Conservation (phyloP, 2,797 vertebrate genomes). For the Argentina silus region DNA sequence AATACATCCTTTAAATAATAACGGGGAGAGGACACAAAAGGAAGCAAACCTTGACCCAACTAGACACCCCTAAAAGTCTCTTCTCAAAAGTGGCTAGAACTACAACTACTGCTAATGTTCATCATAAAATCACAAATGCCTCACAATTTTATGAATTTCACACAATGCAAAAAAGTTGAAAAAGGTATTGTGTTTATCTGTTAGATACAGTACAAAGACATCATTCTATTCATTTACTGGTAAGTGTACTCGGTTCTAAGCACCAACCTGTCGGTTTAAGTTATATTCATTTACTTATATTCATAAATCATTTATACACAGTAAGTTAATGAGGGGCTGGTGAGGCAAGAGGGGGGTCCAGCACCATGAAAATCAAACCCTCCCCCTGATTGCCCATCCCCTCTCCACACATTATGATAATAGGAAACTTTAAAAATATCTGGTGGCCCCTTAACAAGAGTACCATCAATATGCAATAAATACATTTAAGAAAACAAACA, state of each 20-base stretch:
- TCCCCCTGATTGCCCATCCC: conserved; percentile 70
- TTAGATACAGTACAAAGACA: conserved; percentile 83
- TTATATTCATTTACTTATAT: conserved; percentile 64
- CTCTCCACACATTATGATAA: conserved; percentile 66
- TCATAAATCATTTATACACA: conserved; percentile 70
- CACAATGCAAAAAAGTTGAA: conserved; percentile 63
- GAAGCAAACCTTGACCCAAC: conserved; percentile 55
- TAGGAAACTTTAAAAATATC: conserved; percentile 77
- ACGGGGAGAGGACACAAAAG: conserved; percentile 64
- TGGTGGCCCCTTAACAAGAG: conserved; percentile 73
- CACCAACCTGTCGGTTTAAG: conserved; percentile 75
- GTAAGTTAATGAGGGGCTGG: conserved; percentile 61
- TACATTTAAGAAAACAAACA: conserved; percentile 77
- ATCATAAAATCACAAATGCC: conserved; percentile 74
- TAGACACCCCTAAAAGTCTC: conserved; percentile 70
- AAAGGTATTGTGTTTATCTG: conserved; percentile 62
- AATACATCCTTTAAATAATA: conserved; percentile 64
- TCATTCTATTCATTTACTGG: conserved; percentile 71
- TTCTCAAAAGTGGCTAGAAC: conserved; percentile 69
- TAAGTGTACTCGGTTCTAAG: conserved; percentile 75
- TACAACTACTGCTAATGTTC: conserved; percentile 73
- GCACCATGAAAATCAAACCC: conserved; percentile 79
- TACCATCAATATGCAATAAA: conserved; percentile 82
- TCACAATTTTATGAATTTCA: conserved; percentile 72
- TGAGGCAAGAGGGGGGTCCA: conserved; percentile 73